Percentiles rank a stretch among this genome's conserved stretches.
Evolutionary conservation across 1,140 invertebrate genomes (phyloP).

Genomic region (Megalonaias nervosa): DNA sequence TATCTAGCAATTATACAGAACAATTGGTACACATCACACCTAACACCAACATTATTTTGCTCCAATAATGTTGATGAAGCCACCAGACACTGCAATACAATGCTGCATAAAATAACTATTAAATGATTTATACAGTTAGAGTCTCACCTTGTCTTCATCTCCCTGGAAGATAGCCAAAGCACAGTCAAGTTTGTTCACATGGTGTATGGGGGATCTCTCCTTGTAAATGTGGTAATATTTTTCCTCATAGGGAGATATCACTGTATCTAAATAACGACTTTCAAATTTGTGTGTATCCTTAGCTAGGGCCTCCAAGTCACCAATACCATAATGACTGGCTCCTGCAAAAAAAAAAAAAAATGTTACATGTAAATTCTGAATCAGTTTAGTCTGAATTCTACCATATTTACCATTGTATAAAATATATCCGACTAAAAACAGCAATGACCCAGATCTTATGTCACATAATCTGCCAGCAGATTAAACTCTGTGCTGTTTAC

Average conservation of each 20-base stretch:
- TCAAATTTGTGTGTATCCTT: slow-evolving; percentile 72
- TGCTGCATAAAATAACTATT: too few relatives aligned
- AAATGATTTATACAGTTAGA: not conserved
- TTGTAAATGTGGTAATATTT: slow-evolving; percentile 50
- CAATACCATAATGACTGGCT: slow-evolving; percentile 68
- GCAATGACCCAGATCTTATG: too few relatives aligned
- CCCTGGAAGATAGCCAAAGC: slow-evolving; percentile 71
- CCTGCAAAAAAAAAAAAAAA: slow-evolving; percentile 48
- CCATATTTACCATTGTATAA: too few relatives aligned
- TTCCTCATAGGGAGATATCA: slow-evolving; percentile 63
- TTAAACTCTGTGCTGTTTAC: too few relatives aligned
- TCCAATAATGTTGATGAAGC: too few relatives aligned
- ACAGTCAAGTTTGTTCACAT: slow-evolving; percentile 62
- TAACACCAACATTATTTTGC: too few relatives aligned
- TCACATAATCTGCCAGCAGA: too few relatives aligned
- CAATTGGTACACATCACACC: too few relatives aligned
- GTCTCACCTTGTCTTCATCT: slow-evolving; percentile 68
- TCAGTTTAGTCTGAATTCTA: too few relatives aligned
- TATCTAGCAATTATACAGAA: too few relatives aligned
- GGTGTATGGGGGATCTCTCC: slow-evolving; percentile 69
- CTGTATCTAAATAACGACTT: slow-evolving; percentile 67
- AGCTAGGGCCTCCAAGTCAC: slow-evolving; percentile 61
- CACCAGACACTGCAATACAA: too few relatives aligned
- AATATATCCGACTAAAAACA: too few relatives aligned
- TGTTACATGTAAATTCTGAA: not conserved